Evolutionary conservation across 2,888 invertebrate species (phyloP).

Genomic region (Teinopalpus imperialis): DNA sequence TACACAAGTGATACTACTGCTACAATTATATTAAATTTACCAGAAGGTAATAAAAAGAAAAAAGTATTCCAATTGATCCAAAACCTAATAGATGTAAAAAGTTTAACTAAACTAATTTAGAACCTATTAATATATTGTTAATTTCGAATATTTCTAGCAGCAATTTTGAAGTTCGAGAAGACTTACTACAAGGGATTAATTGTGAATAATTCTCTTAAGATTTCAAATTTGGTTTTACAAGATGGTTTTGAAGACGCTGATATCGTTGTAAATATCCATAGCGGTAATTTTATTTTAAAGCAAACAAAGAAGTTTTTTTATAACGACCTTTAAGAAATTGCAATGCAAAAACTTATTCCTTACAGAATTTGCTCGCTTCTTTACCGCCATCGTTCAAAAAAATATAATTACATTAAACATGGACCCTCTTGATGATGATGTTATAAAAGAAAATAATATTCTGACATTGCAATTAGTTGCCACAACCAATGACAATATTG

Average conservation of each 20-base stretch:
- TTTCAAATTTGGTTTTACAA: conserved; percentile 41
- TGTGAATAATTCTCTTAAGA: conserved; percentile 42
- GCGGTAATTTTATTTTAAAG: conserved; percentile 37
- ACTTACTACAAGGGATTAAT: conserved; percentile 51
- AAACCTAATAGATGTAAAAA: no score
- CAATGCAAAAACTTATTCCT: conserved; percentile 27
- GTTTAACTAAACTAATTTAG: no score
- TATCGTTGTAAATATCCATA: conserved; percentile 36
- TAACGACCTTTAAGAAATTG: no score
- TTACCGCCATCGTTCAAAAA: conserved; percentile 37
- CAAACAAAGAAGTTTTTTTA: neutral
- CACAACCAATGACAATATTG: conserved; percentile 38
- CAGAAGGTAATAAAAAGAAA: conserved; percentile 55
- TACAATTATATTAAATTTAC: conserved; percentile 57
- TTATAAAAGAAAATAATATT: conserved; percentile 49
- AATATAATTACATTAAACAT: conserved; percentile 49
- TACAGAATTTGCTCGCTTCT: conserved; percentile 47
- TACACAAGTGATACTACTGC: conserved; percentile 58
- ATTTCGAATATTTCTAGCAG: conserved; percentile 20
- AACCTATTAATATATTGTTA: neutral
- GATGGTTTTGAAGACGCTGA: conserved; percentile 46
- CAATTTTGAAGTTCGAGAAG: conserved; percentile 47
- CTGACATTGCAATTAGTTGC: conserved; percentile 50
- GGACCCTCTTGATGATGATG: conserved; percentile 37
- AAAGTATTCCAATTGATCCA: no score